Conservation (phyloP, 2,888 invertebrate genomes). For the Frankliniella intonsa region DNA sequence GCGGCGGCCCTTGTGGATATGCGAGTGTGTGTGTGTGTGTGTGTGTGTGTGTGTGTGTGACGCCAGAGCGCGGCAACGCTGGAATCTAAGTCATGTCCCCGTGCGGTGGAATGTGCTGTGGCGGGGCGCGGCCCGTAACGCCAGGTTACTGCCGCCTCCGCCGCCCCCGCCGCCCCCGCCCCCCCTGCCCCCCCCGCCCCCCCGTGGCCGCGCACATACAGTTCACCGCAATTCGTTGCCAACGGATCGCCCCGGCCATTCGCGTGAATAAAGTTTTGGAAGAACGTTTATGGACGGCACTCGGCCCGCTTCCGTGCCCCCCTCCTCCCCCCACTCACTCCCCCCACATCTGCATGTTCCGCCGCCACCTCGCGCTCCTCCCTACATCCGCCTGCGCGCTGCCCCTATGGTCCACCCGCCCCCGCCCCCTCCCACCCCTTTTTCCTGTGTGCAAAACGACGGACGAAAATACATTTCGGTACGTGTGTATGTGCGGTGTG, state of each 20-base stretch:
- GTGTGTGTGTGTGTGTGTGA: no score
- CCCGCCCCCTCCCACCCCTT: background rate
- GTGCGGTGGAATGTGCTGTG: slow-evolving; percentile 3
- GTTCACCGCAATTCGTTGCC: slow-evolving; percentile 13
- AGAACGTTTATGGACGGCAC: slow-evolving; percentile 12
- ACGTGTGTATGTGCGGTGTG: no score
- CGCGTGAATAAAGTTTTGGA: slow-evolving; percentile 14
- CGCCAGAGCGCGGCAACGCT: background rate
- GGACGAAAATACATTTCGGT: no score
- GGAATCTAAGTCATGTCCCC: slow-evolving; percentile 22
- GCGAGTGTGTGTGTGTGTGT: no score
- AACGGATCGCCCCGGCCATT: slow-evolving; percentile 9
- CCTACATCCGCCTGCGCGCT: no score
- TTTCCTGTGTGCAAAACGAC: background rate
- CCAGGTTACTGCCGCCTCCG: background rate
- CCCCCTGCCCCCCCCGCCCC: background rate
- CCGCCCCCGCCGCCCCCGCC: background rate
- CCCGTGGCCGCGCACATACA: background rate
- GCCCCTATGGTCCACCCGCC: no score
- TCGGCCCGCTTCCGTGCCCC: background rate
- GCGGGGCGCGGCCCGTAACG: background rate
- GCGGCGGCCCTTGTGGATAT: no score
- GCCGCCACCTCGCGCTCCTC: background rate
- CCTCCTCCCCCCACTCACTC: background rate
- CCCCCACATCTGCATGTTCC: background rate